A percentile compares a stretch with the other conserved stretches of the same genome.
These are phyloP conservation scores for Spea bombifrons DNA, from an alignment of 2,113 vertebrate genomes.

Conservation along the genomic window DNA sequence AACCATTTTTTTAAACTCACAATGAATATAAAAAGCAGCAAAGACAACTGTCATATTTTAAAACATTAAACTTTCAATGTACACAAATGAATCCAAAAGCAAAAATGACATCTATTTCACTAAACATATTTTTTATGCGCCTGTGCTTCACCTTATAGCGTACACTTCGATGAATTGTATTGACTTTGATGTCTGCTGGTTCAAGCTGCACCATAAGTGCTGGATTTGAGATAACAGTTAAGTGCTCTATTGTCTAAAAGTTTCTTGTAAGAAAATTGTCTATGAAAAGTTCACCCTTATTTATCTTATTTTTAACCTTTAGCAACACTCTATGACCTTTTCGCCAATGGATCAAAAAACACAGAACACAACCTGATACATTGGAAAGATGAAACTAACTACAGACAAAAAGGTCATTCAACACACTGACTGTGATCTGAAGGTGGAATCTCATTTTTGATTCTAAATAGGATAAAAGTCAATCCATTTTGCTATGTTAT, in stretches of 20 bases:
- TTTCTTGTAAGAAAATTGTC: slow-evolving; percentile 29
- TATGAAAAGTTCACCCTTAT: slow-evolving; percentile 43
- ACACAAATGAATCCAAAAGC: no score
- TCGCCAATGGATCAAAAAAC: slow-evolving; percentile 37
- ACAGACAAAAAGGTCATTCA: slow-evolving; percentile 43
- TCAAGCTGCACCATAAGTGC: slow-evolving; percentile 9
- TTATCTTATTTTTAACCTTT: slow-evolving; percentile 49
- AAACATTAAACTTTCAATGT: no score
- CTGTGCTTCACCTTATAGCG: no score
- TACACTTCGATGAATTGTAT: background rate
- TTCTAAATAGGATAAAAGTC: slow-evolving; percentile 40
- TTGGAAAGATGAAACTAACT: slow-evolving; percentile 1
- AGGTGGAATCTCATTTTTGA: background rate
- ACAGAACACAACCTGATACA: slow-evolving; percentile 30
- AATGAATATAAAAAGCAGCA: no score
- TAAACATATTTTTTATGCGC: no score
- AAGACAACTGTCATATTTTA: no score
- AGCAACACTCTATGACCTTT: slow-evolving; percentile 35
- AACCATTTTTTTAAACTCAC: no score
- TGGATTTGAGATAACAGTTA: slow-evolving; percentile 31
- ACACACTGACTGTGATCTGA: slow-evolving; percentile 13
- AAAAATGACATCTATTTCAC: no score
- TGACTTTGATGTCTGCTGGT: background rate
- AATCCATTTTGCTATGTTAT: slow-evolving; percentile 44
- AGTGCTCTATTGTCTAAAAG: background rate